Percentiles rank a stretch among this genome's conserved stretches.
These are phyloP conservation scores for Oegoconia quadripuncta DNA, from an alignment of 2,888 invertebrate species.

Conservation along the genomic window DNA sequence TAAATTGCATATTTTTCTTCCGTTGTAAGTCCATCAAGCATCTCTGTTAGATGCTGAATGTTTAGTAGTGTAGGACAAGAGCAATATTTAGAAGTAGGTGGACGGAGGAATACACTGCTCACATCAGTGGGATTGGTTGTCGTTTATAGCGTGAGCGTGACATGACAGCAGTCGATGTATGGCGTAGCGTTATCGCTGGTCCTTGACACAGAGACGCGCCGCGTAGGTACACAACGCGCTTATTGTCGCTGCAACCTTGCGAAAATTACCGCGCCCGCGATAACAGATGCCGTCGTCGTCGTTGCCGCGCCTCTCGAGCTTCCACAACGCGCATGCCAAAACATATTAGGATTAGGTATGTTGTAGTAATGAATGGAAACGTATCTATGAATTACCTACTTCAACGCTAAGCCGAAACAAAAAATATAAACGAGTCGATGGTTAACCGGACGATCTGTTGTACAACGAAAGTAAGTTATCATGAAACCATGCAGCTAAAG, in stretches of 20 bases:
- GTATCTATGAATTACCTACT: conserved; percentile 34
- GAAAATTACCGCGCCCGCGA: conserved; percentile 61
- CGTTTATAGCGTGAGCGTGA: conserved; percentile 19
- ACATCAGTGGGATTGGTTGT: conserved; percentile 12
- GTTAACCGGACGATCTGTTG: not conserved
- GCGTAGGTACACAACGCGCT: conserved; percentile 67
- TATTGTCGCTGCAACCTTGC: conserved; percentile 75
- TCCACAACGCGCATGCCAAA: conserved; percentile 36
- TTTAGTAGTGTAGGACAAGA: too few species aligned
- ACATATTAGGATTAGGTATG: too few species aligned
- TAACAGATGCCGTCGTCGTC: conserved; percentile 51
- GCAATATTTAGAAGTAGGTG: too few species aligned
- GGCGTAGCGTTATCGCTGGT: conserved; percentile 68
- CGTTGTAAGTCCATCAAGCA: too few species aligned
- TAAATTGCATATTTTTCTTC: too few species aligned
- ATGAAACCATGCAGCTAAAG: not conserved
- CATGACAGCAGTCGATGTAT: conserved; percentile 41
- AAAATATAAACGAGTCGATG: too few species aligned
- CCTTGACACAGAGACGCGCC: conserved; percentile 76
- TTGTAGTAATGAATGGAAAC: conserved; percentile 38
- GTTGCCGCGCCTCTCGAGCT: conserved; percentile 34
- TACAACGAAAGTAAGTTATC: too few species aligned
- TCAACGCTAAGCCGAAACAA: conserved; percentile 11
- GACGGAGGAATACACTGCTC: too few species aligned
- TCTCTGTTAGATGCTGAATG: too few species aligned